phyloP scores from a whole-genome alignment of 2,797 vertebrate genomes.

The Salarias fasciatus region DNA sequence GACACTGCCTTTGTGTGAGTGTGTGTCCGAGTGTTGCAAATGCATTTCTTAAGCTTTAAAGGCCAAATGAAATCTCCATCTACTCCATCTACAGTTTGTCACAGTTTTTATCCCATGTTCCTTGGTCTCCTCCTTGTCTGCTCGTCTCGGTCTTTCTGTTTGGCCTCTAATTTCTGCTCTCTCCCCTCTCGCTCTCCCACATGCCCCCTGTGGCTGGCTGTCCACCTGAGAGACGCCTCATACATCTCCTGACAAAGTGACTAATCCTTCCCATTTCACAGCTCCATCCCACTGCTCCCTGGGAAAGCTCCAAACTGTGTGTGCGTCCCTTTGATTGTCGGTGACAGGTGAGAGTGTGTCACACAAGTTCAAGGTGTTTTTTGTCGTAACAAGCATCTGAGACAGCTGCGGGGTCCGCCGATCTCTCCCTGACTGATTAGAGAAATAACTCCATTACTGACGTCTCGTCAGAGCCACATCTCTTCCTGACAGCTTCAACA shows the following conservation, averaged over 20 bases:
- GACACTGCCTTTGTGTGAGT: slow-evolving; percentile 26
- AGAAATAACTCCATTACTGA: slow-evolving; percentile 58
- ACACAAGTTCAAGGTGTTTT: slow-evolving; percentile 68
- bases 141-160: slow-evolving; percentile 29
- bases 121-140: slow-evolving; percentile 24
- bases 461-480: slow-evolving; percentile 42
- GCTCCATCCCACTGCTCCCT: slow-evolving; percentile 73
- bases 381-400: slow-evolving; percentile 59
- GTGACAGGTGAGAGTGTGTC: slow-evolving; percentile 71
- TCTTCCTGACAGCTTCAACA: slow-evolving; percentile 21
- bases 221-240: slow-evolving; percentile 76
- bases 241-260: slow-evolving; percentile 82
- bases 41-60: slow-evolving; percentile 23
- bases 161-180: slow-evolving; percentile 44
- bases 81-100: slow-evolving; percentile 37
- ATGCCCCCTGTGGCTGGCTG: slow-evolving; percentile 65
- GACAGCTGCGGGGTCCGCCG: slow-evolving; percentile 45
- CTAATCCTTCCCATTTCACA: slow-evolving; percentile 82
- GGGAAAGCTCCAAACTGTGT: slow-evolving; percentile 44
- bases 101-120: slow-evolving; percentile 44
- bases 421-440: slow-evolving; percentile 57
- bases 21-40: slow-evolving; percentile 38
- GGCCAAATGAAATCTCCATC: slow-evolving; percentile 32
- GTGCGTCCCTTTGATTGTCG: slow-evolving; percentile 48
- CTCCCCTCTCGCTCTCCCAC: slow-evolving; percentile 29